Conservation (phyloP, 30 jellyfish, hydroid and myxozoan species). For the Catostylus mosaicus region DNA sequence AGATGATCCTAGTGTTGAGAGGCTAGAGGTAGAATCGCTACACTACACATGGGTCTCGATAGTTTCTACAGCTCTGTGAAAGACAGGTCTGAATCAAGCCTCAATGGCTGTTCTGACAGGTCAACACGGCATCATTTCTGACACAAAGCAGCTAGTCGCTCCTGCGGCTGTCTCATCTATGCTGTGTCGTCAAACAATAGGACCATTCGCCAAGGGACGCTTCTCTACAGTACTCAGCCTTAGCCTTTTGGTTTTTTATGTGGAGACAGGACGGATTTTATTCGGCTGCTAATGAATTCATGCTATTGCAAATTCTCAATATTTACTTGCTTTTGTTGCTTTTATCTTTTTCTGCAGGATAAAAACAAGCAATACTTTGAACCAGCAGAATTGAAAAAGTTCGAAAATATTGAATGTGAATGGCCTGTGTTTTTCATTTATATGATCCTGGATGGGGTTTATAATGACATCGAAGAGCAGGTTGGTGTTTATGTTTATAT, state of each 20-base stretch:
- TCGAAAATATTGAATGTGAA: conserved; percentile 98
- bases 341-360: conserved; percentile 51
- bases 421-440: conserved; percentile 98
- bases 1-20: no score
- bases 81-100: no score
- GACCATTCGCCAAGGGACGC: no score
- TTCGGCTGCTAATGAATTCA: neutral
- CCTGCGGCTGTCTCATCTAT: no score
- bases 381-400: conserved; percentile 88
- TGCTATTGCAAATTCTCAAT: neutral
- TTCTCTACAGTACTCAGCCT: no score
- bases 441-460: conserved; percentile 88
- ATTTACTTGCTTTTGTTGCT: neutral
- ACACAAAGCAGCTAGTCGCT: no score
- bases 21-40: no score
- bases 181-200: no score
- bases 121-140: no score
- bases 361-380: conserved; percentile 91
- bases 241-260: neutral
- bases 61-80: no score
- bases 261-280: neutral
- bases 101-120: no score
- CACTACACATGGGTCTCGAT: no score
- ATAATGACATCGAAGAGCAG: conserved; percentile 87
- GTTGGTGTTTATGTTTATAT: conserved; percentile 53